Conservation (phyloP, 92 coral and sea anemone species). For the Umimayanthus chanpuru region DNA sequence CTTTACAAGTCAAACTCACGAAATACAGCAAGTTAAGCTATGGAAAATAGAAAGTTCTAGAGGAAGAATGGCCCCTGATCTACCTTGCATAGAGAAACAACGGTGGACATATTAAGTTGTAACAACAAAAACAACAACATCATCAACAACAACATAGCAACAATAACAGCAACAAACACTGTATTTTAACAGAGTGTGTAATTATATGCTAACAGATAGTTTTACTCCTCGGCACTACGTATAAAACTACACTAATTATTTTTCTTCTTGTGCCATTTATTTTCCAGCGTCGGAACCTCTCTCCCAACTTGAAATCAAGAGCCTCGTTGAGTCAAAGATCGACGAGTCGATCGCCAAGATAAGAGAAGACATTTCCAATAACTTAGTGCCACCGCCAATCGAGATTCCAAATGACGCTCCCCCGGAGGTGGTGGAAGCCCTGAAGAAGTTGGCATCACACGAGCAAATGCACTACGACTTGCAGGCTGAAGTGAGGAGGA, state of each 20-base stretch:
- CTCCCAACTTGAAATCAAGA: slow-evolving; percentile 10
- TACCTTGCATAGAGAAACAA: too few relatives aligned
- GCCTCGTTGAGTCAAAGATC: slow-evolving; percentile 33
- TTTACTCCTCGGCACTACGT: not conserved
- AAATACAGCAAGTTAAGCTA: too few relatives aligned
- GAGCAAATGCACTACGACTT: slow-evolving; percentile 41
- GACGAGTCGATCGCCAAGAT: slow-evolving; percentile 25
- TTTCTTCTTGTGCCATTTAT: not conserved
- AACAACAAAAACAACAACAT: too few relatives aligned
- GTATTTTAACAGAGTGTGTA: not conserved
- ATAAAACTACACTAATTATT: not conserved
- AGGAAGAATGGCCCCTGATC: too few relatives aligned
- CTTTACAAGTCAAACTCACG: too few relatives aligned
- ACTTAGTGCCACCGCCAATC: slow-evolving; percentile 39
- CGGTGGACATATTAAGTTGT: too few relatives aligned
- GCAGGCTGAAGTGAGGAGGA: slow-evolving; percentile 45
- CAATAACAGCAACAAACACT: too few relatives aligned
- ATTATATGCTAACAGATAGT: not conserved
- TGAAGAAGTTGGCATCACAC: slow-evolving; percentile 55
- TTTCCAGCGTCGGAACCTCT: not conserved
- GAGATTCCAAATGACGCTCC: slow-evolving; percentile 62
- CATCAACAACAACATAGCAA: too few relatives aligned
- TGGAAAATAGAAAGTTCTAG: too few relatives aligned
- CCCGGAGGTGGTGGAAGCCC: slow-evolving; percentile 53
- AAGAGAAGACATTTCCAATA: slow-evolving; percentile 31